phyloP scores from a whole-genome alignment of 1,140 invertebrate genomes.

The Cyrtorhinus lividipennis region DNA sequence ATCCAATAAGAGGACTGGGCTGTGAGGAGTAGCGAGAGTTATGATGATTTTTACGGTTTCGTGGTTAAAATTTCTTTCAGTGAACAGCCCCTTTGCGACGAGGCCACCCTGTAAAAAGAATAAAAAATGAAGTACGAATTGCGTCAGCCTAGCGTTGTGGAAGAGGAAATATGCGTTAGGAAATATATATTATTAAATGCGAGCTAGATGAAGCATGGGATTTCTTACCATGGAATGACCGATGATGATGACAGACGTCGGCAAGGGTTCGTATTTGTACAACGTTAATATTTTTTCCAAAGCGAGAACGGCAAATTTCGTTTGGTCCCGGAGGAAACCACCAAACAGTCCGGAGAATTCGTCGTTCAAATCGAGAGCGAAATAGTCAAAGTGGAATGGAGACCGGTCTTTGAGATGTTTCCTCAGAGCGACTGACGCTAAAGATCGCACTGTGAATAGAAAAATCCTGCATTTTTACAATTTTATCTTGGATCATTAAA shows the following conservation, averaged over 20 bases:
- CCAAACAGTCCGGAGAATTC: slow-evolving; percentile 65
- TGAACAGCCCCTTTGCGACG: slow-evolving; percentile 60
- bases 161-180: slow-evolving; percentile 1
- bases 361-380: slow-evolving; percentile 68
- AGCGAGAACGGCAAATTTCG: slow-evolving; percentile 54
- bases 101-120: slow-evolving; percentile 58
- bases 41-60: slow-evolving; percentile 53
- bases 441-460: slow-evolving; percentile 54
- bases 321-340: slow-evolving; percentile 59
- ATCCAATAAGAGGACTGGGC: slow-evolving; percentile 58
- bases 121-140: too few relatives aligned
- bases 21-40: slow-evolving; percentile 66
- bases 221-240: slow-evolving; percentile 87
- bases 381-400: slow-evolving; percentile 72
- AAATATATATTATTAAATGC: neutral
- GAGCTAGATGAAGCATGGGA: too few relatives aligned
- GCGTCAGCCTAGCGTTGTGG: slow-evolving; percentile 10
- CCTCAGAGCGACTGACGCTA: slow-evolving; percentile 74
- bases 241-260: slow-evolving; percentile 56
- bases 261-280: slow-evolving; percentile 41
- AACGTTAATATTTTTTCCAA: slow-evolving; percentile 56
- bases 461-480: too few relatives aligned
- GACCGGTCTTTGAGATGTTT: slow-evolving; percentile 47
- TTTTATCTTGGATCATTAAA: too few relatives aligned
- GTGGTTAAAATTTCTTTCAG: slow-evolving; percentile 39